Evolutionary conservation across 2,113 vertebrate genomes (phyloP), one percentile per base, ranked within the genome.

Genomic region (Gavialis gangeticus): DNA sequence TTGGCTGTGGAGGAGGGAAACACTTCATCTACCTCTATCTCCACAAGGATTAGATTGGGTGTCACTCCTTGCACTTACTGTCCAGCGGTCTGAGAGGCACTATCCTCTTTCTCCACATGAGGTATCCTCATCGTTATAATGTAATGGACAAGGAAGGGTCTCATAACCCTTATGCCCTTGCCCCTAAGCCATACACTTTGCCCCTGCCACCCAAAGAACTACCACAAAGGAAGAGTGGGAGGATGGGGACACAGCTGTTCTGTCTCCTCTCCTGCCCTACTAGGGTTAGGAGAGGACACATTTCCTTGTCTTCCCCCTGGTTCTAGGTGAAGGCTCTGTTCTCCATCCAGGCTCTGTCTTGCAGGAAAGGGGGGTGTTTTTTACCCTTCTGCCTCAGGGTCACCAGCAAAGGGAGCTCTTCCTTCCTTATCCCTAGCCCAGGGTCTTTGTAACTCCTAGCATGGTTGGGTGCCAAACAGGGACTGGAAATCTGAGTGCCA

Each of bases 1-100:
- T 2, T 21, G 19, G 15, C 10, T 2, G 28, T 7, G 12, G 15
- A 76, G 60, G 16, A 3, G 37, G 30, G 37, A 59, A 60, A 18
- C 6, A 2, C 0, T 0, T 19, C 12, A 19, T 10, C 56, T n/a
- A 13, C 13, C 6, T 14, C 1, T n/a, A 12, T 5, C 69, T 13
- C 46, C 34, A 46, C 12, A 4, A 73, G 30, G 12, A 34, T 5
- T 21, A 73, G 46, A 71, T 3, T 34, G 19, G 18, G 54, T 13
- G 10, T 1, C 1, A 1, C 37, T 19, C 69, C 19, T 55, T 13
- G 34, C 16, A 12, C 14, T 13, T 28, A 19, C 30, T 57, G 57
- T 22, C 66, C 6, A 25, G 25, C 19, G 10, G 46, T 46, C 46
- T 46, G 46, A 46, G 37, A 46, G 46, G 46, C 46, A 18, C 21